Evolutionary conservation across 2,113 vertebrate genomes (phyloP), one percentile per base, ranked within the genome.

Genomic region (Syngnathoides biaculeatus): DNA sequence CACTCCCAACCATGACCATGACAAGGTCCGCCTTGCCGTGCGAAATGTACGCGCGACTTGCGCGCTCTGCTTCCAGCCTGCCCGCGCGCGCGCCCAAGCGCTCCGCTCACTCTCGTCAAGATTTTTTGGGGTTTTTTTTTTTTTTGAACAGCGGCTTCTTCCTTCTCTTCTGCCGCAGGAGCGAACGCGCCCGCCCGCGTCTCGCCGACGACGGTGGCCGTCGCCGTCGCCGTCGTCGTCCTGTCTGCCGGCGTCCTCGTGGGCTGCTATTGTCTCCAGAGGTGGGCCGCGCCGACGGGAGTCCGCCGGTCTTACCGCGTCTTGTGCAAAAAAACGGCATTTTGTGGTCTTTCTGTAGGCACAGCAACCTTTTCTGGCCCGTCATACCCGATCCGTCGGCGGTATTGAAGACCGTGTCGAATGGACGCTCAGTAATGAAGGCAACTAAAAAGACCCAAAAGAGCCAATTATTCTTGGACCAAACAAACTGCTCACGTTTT

Each of bases 331-430:
- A 67, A n/a, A 12, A 5, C 58, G 11, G 53, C 2, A 10, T 45
- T 10, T 14, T 20, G 53, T 15, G 62, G 5, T 67, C 1, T 74
- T 12, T 78, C 69, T 72, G 56, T 7, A 91, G 90, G 70, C 50
- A 91, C 74, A 87, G 71, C 4, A 5, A 65, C 1, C 85, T 85
- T 0, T 5, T 91, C 35, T 85, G 76, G 43, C 89, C 89, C 2
- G 56, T 26, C 38, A 69, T 89, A 43, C 90, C 89, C 0, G 79
- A 83, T 19, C 91, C 89, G 15, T 79, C 83, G 0, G 26, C 61
- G 0, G 65, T 90, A 43, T 85, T 91, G 45, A 90, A 90, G 74
- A 86, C 84, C 47, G 77, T 91, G 71, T 55, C 86, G 67, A 40
- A 84, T 4, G 83, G 65, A 67, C 89, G 67, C 71, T 79, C 45